phyloP scores from a whole-genome alignment of 2,113 vertebrate species.

The Dermatemys mawii region DNA sequence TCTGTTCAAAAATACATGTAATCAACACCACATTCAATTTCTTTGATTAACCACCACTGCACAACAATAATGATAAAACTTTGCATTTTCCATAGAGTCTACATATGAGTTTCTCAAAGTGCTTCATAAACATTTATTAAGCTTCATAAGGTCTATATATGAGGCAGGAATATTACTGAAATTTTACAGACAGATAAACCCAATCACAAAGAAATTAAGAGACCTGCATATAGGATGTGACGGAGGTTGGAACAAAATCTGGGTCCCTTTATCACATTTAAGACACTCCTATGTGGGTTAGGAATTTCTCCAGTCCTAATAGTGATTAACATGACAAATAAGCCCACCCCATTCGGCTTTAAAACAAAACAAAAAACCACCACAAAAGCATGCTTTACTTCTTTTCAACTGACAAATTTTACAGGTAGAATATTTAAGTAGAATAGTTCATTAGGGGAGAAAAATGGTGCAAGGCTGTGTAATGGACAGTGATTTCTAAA shows the following conservation, averaged over 20 bases:
- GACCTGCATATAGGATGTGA: rapidly evolving
- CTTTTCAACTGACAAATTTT: not conserved
- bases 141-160: not conserved
- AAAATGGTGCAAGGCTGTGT: not conserved
- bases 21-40: rapidly evolving
- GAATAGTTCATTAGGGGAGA: not conserved
- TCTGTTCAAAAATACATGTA: not conserved
- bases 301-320: not conserved
- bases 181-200: not conserved
- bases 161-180: rapidly evolving
- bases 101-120: rapidly evolving
- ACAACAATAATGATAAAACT: rapidly evolving
- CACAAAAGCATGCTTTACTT: not conserved
- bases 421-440: not conserved
- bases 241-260: not conserved
- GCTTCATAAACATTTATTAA: not conserved
- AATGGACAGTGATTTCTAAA: not conserved
- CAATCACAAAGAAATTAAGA: not conserved
- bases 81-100: rapidly evolving
- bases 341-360: not conserved
- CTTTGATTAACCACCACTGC: not conserved
- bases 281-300: not conserved
- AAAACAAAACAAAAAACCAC: not conserved
- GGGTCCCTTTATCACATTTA: not conserved
- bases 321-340: not conserved